Percentiles rank a stretch among this genome's conserved stretches.
Conservation (phyloP, 2,113 vertebrate genomes). For the Pristiophorus japonicus region DNA sequence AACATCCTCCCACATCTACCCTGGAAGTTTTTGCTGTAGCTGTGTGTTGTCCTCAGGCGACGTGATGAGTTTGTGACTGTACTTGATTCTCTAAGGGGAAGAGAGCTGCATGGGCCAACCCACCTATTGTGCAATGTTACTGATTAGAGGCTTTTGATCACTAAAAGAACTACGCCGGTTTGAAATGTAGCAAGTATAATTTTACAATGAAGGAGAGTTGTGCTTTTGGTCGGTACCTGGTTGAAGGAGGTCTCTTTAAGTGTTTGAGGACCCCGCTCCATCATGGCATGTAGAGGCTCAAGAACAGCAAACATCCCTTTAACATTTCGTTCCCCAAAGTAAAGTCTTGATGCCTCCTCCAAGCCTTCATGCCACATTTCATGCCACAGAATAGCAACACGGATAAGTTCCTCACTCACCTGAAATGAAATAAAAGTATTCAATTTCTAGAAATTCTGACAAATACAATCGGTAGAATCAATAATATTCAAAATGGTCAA, state of each 20-base stretch:
- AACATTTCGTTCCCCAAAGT: conserved; percentile 94
- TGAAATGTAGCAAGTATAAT: background rate
- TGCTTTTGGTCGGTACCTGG: conserved; percentile 65
- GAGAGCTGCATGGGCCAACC: background rate
- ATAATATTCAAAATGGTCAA: background rate
- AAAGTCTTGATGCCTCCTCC: conserved; percentile 90
- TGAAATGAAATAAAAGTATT: conserved; percentile 45
- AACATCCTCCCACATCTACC: too few relatives aligned
- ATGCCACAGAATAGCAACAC: conserved; percentile 96
- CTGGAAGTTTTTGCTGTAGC: background rate
- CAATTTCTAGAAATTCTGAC: background rate
- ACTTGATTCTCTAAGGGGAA: background rate
- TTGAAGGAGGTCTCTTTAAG: conserved; percentile 98
- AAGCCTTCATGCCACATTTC: conserved; percentile 99
- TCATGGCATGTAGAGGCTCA: conserved; percentile 96
- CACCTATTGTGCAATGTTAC: background rate
- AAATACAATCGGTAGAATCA: background rate
- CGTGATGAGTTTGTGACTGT: background rate
- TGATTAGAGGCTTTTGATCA: background rate
- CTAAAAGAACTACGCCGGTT: background rate
- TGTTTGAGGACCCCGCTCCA: conserved; percentile 95
- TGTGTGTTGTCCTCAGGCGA: background rate
- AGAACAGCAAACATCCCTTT: conserved; percentile 98
- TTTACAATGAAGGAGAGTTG: background rate
- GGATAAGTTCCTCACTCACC: conserved; percentile 97